Conservation (phyloP, 2,113 vertebrate genomes). For the Pedionomus torquatus region DNA sequence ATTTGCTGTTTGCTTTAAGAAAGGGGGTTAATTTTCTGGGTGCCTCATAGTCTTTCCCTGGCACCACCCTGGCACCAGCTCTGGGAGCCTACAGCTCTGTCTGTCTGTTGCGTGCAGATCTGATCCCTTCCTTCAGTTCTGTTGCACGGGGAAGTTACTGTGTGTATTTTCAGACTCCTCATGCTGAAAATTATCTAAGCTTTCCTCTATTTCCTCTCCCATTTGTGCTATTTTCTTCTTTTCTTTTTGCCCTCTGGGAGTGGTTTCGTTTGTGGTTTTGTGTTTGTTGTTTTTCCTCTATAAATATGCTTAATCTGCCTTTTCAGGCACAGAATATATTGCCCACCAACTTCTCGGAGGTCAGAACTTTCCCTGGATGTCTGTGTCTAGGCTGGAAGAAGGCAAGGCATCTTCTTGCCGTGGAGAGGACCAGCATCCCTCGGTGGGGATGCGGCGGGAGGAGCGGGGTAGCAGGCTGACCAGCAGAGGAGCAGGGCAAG, state of each 20-base stretch:
- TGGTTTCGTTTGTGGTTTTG: too few species aligned
- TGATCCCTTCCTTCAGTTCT: neutral
- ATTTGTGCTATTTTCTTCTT: neutral
- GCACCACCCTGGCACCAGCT: neutral
- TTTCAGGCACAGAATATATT: neutral
- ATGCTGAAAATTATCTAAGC: neutral
- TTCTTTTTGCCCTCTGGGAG: neutral
- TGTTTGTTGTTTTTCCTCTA: neutral
- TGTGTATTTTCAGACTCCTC: neutral
- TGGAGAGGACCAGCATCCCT: neutral
- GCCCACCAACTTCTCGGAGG: rapidly evolving
- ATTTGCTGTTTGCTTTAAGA: neutral
- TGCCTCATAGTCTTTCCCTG: neutral
- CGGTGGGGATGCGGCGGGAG: neutral
- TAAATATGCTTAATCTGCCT: rapidly evolving
- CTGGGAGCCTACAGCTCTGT: neutral
- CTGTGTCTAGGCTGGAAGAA: rapidly evolving
- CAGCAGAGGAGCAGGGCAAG: neutral
- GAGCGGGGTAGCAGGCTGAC: too few species aligned
- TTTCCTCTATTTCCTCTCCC: neutral
- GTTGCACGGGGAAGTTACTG: too few species aligned
- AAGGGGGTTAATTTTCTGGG: neutral
- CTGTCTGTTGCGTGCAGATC: neutral
- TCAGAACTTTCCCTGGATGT: rapidly evolving
- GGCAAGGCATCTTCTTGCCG: too few species aligned